Evolutionary conservation across 2,888 invertebrate genomes (phyloP).

Genomic region (Drosophila robusta): DNA sequence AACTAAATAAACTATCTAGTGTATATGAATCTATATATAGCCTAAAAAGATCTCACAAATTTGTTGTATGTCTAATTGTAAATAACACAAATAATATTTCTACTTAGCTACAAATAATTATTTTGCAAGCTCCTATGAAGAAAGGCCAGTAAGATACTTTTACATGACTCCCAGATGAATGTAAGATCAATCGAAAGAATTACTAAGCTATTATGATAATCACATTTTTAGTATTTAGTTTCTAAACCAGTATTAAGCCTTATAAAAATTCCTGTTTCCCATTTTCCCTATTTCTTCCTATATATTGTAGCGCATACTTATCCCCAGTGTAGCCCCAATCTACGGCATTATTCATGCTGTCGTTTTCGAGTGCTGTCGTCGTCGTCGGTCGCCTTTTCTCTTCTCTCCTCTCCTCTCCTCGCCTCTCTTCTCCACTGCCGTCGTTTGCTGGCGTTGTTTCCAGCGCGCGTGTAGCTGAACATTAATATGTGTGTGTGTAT

Average conservation of each 20-base stretch:
- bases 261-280: background rate
- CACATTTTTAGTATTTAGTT: background rate
- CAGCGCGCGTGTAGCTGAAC: slow-evolving; percentile 76
- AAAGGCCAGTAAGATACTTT: no score
- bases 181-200: background rate
- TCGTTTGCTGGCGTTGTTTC: slow-evolving; percentile 60
- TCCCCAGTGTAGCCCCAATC: slow-evolving; percentile 61
- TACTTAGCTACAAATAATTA: no score
- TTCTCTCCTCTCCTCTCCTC: slow-evolving; percentile 38
- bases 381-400: slow-evolving; percentile 46
- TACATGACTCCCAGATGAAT: no score
- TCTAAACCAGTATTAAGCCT: background rate
- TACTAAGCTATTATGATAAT: background rate
- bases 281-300: slow-evolving; percentile 16
- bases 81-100: no score
- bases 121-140: no score
- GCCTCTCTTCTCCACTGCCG: slow-evolving; percentile 43
- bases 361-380: slow-evolving; percentile 59
- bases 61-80: background rate
- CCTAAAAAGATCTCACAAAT: background rate
- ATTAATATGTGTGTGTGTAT: slow-evolving; percentile 46
- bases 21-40: background rate
- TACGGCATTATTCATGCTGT: slow-evolving; percentile 62
- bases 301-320: slow-evolving; percentile 50
- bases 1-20: background rate